Conservation (phyloP, 1,140 invertebrate genomes). For the Papilio dardanus region DNA sequence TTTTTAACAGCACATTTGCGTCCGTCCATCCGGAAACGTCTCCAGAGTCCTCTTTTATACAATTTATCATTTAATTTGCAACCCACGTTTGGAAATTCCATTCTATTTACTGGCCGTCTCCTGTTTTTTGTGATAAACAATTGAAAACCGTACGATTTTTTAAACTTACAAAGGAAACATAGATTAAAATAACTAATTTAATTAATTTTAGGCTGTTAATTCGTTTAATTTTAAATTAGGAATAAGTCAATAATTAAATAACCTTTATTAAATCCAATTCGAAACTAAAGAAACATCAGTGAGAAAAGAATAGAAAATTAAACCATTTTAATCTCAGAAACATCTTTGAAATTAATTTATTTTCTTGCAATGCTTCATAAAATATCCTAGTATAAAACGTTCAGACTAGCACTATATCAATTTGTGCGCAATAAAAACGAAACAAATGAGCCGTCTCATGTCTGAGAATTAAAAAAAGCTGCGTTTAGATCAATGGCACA, state of each 20-base stretch:
- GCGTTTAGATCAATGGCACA: conserved; percentile 23
- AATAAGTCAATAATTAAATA: neutral
- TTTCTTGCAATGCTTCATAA: neutral
- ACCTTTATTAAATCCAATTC: neutral
- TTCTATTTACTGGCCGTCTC: neutral
- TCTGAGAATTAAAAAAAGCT: neutral
- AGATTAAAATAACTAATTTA: no score
- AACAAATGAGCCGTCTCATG: conserved; percentile 38
- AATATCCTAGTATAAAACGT: neutral
- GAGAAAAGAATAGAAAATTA: neutral
- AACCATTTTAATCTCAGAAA: neutral
- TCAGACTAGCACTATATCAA: conserved; percentile 20
- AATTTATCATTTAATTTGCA: conserved; percentile 4
- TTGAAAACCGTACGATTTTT: neutral
- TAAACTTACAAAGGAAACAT: no score
- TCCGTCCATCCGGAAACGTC: conserved; percentile 7
- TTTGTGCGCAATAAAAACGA: conserved; percentile 54
- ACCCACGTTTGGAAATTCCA: neutral
- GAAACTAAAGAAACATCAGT: neutral
- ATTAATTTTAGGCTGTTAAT: no score
- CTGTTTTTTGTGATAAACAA: neutral
- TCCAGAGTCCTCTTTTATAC: neutral
- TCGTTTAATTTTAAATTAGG: no score
- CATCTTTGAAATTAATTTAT: neutral
- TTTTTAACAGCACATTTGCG: conserved; percentile 27